Evolutionary conservation across 2,888 invertebrate genomes (phyloP), one percentile per base, ranked within the genome.

Genomic region (Eledona agricola): DNA sequence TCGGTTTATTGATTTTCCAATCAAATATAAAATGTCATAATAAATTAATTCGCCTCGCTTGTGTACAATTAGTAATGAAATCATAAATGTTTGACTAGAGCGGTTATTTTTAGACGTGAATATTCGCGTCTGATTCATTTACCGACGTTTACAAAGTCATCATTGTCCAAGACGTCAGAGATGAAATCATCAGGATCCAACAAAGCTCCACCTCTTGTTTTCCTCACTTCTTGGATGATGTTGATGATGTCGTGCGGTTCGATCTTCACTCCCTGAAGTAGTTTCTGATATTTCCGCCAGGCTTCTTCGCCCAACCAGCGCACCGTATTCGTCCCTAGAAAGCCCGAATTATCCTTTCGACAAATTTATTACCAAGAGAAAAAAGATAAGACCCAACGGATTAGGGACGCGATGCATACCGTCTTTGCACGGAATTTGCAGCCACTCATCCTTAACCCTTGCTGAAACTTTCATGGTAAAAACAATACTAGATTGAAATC

Each of bases 71-170:
- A n/a, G n/a, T n/a, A n/a, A n/a, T n/a, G n/a, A n/a, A n/a, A n/a
- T n/a, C n/a, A n/a, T n/a, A n/a, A n/a, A n/a, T n/a, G n/a, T n/a
- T n/a, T n/a, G n/a, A n/a, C n/a, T n/a, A n/a, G n/a, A n/a, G n/a
- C n/a, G n/a, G n/a, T n/a, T n/a, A n/a, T n/a, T n/a, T n/a, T n/a
- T n/a, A n/a, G n/a, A n/a, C n/a, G n/a, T n/a, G n/a, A n/a, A n/a
- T n/a, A n/a, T n/a, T n/a, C n/a, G n/a, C n/a, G n/a, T n/a, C n/a
- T n/a, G n/a, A n/a, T n/a, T 35, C 7, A 58, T 78, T 73, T 71
- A 82, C 83, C 81, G 16, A 83, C 78, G 9, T 81, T 79, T 5
- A 84, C 79, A 66, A 81, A 83, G 60, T 84, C 84, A 62, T 83
- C 80, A 63, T 84, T 83, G 58, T 83, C 81, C 10, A 84, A 70